phyloP scores from a whole-genome alignment of 2,888 invertebrate species.

The Thumatha senex region DNA sequence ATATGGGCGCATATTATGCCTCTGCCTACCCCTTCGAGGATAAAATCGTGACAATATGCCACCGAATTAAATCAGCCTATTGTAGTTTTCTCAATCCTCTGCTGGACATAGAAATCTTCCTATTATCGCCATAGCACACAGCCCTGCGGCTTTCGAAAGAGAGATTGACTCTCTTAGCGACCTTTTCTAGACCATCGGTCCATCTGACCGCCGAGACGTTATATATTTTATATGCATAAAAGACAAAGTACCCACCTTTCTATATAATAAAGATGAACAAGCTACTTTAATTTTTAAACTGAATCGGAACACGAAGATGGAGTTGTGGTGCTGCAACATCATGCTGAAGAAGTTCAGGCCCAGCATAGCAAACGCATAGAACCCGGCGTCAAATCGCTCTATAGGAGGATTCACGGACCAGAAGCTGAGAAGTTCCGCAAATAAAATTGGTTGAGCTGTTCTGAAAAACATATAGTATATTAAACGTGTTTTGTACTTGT shows the following conservation, averaged over 20 bases:
- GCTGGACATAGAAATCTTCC: no score
- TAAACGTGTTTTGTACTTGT: background rate
- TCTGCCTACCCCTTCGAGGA: no score
- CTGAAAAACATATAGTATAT: constrained; percentile 49
- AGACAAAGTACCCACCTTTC: constrained; percentile 83
- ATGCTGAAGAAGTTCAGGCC: constrained; percentile 75
- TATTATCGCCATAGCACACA: no score
- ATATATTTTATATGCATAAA: no score
- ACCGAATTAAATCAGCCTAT: no score
- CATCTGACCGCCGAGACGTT: no score
- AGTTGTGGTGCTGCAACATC: constrained; percentile 88
- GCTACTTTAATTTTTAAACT: constrained; percentile 89
- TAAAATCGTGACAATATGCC: no score
- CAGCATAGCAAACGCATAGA: constrained; percentile 80
- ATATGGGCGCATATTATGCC: no score
- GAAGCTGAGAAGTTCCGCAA: constrained; percentile 76
- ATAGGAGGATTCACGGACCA: constrained; percentile 72
- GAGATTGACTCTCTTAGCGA: no score
- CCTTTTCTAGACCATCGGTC: no score
- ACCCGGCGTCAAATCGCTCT: constrained; percentile 76
- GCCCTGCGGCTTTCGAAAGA: no score
- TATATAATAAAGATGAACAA: constrained; percentile 88
- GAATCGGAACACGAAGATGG: constrained; percentile 84
- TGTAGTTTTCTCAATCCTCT: no score
- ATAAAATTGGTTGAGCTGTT: constrained; percentile 78